Conservation (phyloP, 2,888 invertebrate genomes). For the Oeneis ivallda region DNA sequence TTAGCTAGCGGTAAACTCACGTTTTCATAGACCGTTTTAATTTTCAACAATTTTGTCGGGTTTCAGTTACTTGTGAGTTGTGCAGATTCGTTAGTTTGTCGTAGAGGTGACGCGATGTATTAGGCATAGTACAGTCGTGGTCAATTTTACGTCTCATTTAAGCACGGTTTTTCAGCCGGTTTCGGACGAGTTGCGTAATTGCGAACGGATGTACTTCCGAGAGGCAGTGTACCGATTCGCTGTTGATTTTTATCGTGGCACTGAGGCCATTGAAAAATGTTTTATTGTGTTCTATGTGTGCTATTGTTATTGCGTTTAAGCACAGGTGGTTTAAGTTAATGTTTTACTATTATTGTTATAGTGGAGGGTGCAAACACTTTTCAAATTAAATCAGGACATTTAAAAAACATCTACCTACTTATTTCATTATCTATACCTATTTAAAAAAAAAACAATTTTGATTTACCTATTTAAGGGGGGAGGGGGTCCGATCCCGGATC, state of each 20-base stretch:
- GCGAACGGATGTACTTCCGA: conserved; percentile 48
- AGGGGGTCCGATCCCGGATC: too few relatives aligned
- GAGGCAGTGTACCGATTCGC: conserved; percentile 29
- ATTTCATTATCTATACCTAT: too few relatives aligned
- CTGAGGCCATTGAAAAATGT: conserved; percentile 26
- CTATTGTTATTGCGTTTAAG: conserved; percentile 3
- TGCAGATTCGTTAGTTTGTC: too few relatives aligned
- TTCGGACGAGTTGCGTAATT: conserved; percentile 39
- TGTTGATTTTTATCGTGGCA: conserved; percentile 32
- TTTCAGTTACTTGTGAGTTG: too few relatives aligned
- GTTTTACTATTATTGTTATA: conserved; percentile 3
- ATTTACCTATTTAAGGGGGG: too few relatives aligned
- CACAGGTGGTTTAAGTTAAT: too few relatives aligned
- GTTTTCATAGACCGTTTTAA: too few relatives aligned
- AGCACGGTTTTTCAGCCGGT: conserved; percentile 3
- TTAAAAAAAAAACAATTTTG: too few relatives aligned
- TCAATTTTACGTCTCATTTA: conserved; percentile 12
- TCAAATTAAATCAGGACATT: background rate
- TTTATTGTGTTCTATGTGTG: conserved; percentile 22
- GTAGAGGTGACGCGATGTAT: too few relatives aligned
- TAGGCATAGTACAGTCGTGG: background rate
- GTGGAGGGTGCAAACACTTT: background rate
- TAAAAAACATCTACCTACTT: too few relatives aligned
- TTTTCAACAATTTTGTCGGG: too few relatives aligned
- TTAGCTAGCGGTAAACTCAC: too few relatives aligned